Evolutionary conservation across 2,113 vertebrate genomes (phyloP), one percentile per base, ranked within the genome.

Genomic region (Archocentrus centrarchus): DNA sequence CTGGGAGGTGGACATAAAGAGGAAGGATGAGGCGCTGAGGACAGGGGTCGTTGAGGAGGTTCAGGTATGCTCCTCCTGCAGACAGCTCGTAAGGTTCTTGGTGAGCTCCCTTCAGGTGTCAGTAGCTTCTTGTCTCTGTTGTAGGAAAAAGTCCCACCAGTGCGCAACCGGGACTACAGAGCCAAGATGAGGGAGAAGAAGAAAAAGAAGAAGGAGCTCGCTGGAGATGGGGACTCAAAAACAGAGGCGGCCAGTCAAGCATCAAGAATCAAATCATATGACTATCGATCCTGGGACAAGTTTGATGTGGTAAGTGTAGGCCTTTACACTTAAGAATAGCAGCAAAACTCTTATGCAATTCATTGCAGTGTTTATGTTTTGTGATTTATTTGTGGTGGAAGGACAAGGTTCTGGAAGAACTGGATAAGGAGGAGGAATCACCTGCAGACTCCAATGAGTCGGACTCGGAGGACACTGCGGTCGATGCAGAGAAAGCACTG

Each of bases 291-390:
- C 4, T 99, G 98, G 98, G 97, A 97, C 90, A 98, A 97, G 89
- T 97, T 99, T 86, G 97, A 99, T 89, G 98, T 98, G 97, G 98
- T 99, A n/a, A n/a, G n/a, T n/a, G n/a, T n/a, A n/a, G n/a, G n/a
- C 27, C 47, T 73, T 6, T 73, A 53, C 11, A 73, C 68, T 53
- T 32, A 10, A 8, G 30, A 58, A 15, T 39, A 53, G 20, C n/a
- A 58, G 3, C 37, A 4, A 37, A 53, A 24, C 5, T 0, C 17
- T 2, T 53, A 7, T 47, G 39, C 11, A 27, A 1, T 59, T 5
- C 15, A 17, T 22, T 66, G 27, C 62, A 59, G 2, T 20, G 8
- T 7, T 14, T 0, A 59, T 11, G 24, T 59, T 39, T n/a, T 53
- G 4, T 59, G 18, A 7, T 70, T 70, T 30, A 1, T 32, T 47